Base-by-base conservation (phyloP, 2,113 vertebrate genomes). In the Fulica atra region DNA sequence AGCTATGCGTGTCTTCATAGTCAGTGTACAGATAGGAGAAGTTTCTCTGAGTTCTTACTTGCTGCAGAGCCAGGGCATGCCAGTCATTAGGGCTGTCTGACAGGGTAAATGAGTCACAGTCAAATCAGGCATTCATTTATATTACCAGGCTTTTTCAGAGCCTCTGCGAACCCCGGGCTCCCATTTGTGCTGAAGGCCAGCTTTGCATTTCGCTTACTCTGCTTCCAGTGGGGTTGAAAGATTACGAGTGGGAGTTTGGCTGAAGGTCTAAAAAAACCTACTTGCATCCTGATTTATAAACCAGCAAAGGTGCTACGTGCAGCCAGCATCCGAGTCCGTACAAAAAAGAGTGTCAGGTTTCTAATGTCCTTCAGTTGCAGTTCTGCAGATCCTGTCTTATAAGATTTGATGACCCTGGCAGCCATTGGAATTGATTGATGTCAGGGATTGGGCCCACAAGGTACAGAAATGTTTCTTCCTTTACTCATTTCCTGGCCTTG, bases 81-180 rank as follows among this genome's bases (percentile, higher is more conserved):
- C 33, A n/a, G 60, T 38, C 82, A 26, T 33, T 56, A 71, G 76
- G 53, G 64, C 83, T 96, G 93, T 95, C 79, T 88, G 76, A 38
- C 56, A 68, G 60, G 64, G 42, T 56, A 38, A 54, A 53, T 86
- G 92, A 96, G 71, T 95, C 90, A 77, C 80, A 88, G 53, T 40
- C 90, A 90, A 71, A 95, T 77, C 69, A 74, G 74, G 57, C 72
- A n/a, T 68, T 83, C 51, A 16, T 90, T 93, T 78, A 64, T 69
- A 81, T 92, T 76, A 11, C 64, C 38, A 36, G 57, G 21, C 57
- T 86, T 64, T 56, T 88, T 9, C 54, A 46, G 82, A 81, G 60
- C 72, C 83, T 6, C 7, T n/a, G 35, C 31, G 64, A 89, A 18
- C 56, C 48, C 38, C 63, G 24, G 24, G 50, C 33, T 72, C 31